Conservation (phyloP, 64 coral and sea anemone genomes). For the Porites lutea region DNA sequence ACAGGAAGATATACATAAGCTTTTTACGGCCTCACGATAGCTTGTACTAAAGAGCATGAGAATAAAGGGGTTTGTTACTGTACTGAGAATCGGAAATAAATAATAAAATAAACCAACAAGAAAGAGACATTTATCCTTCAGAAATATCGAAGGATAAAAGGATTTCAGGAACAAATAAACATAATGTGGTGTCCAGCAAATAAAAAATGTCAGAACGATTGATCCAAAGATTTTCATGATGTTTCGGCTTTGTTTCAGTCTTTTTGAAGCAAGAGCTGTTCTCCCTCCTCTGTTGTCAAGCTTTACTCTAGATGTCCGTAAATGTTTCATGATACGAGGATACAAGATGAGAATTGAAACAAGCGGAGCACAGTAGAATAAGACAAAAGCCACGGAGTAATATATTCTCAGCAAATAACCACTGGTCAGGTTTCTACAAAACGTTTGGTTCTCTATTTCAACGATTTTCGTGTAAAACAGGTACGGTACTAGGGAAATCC, state of each 20-base stretch:
- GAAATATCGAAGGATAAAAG: neutral
- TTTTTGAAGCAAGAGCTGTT: neutral
- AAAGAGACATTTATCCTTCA: neutral
- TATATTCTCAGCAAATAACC: no score
- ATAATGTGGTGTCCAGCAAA: slow-evolving; percentile 8
- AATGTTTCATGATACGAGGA: no score
- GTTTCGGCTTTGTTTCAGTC: neutral
- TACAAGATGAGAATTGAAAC: no score
- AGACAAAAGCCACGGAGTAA: no score
- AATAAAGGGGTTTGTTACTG: neutral
- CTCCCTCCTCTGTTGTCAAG: no score
- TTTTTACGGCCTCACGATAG: neutral
- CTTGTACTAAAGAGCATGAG: neutral
- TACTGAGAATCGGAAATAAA: neutral
- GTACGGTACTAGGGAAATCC: no score
- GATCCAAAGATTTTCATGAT: slow-evolving; percentile 12
- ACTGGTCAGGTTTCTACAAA: no score
- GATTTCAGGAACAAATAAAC: neutral
- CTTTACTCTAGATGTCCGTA: no score
- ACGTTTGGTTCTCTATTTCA: no score
- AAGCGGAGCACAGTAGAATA: no score
- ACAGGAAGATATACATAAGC: neutral
- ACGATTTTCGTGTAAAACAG: no score
- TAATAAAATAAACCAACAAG: slow-evolving; percentile 3
- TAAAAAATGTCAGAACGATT: neutral